Conservation (phyloP, 2,113 vertebrate species). For the Cephalopterus ornatus region DNA sequence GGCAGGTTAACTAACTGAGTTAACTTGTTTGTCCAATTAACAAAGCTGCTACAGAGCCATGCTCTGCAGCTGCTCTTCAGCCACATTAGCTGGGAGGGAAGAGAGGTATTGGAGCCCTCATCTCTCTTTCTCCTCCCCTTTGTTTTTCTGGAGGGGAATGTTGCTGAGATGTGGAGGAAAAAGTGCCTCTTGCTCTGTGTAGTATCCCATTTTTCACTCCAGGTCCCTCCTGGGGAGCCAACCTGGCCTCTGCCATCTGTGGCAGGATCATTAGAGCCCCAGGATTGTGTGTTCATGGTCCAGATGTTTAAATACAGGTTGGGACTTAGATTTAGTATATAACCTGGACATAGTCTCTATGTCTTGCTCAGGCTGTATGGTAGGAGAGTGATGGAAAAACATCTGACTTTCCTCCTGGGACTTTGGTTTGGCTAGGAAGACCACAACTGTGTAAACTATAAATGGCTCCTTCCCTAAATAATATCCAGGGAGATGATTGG, state of each 20-base stretch:
- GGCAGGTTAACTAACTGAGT: neutral
- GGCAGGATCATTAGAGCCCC: neutral
- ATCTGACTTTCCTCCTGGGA: neutral
- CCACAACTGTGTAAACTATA: neutral
- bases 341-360: neutral
- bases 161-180: neutral
- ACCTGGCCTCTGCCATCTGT: neutral
- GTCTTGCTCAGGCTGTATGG: neutral
- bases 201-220: neutral
- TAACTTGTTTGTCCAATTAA: neutral
- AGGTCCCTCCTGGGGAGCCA: neutral
- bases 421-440: neutral
- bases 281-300: neutral
- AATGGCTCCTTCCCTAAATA: neutral
- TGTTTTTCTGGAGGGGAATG: too few species aligned
- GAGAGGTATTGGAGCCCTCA: neutral
- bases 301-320: neutral
- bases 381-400: neutral
- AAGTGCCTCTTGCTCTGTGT: neutral
- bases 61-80: neutral
- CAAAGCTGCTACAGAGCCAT: neutral
- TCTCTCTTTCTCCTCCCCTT: neutral
- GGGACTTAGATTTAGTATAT: neutral
- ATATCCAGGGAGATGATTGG: neutral
- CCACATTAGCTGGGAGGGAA: rapidly evolving